phyloP scores from a whole-genome alignment of 2,888 invertebrate genomes.

The Dryococelus australis region DNA sequence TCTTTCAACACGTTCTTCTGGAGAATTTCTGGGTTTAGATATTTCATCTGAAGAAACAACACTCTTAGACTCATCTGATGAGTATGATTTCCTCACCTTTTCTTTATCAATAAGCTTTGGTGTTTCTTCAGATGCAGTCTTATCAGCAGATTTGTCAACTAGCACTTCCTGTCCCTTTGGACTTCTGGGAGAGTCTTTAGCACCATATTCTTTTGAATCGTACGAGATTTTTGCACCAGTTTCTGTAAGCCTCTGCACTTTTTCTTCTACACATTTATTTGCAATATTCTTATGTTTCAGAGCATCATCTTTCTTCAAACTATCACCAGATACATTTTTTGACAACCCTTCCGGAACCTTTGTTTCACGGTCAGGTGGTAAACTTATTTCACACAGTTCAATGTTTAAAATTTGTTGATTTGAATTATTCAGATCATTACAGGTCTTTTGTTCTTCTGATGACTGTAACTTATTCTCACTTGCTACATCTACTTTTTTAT shows the following conservation, averaged over 20 bases:
- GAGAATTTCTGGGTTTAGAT: not conserved
- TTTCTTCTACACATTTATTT: not conserved
- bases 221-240: no score
- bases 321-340: not conserved
- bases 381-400: not conserved
- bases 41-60: not conserved
- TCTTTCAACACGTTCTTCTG: not conserved
- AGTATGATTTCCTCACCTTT: not conserved
- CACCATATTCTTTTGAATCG: not conserved
- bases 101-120: not conserved
- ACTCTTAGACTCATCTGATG: not conserved
- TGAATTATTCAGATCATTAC: not conserved
- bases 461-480: not conserved
- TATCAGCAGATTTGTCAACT: not conserved
- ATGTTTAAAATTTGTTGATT: not conserved
- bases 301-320: not conserved
- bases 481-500: constrained; percentile 46
- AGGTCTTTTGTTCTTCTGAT: not conserved
- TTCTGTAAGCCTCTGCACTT: not conserved
- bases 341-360: not conserved
- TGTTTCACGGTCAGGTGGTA: constrained; percentile 8
- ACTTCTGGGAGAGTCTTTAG: not conserved
- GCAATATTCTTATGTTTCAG: not conserved
- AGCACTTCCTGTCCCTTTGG: not conserved
- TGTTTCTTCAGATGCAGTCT: not conserved